Percentiles rank a stretch among this genome's conserved stretches.
phyloP scores from a whole-genome alignment of 2,113 vertebrate genomes.

The Telmatochromis sp. region DNA sequence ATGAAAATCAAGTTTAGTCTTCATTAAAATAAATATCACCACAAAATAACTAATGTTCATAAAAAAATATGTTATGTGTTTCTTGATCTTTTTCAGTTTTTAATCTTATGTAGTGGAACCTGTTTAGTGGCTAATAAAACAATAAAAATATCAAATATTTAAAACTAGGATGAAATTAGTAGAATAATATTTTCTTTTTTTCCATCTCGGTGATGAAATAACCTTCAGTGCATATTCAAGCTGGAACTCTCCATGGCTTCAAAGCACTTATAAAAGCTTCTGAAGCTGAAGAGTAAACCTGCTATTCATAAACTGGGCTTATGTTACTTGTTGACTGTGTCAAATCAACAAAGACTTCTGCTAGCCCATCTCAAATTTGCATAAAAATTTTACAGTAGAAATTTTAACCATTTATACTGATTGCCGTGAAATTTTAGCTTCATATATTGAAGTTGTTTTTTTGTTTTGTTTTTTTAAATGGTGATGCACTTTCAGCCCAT shows the following conservation, averaged over 20 bases:
- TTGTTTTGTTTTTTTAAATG: not conserved
- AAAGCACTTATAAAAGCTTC: not conserved
- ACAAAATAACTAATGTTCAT: not conserved
- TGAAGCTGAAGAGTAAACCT: not conserved
- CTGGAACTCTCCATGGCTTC: not conserved
- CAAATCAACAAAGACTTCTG: not conserved
- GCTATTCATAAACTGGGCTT: not conserved
- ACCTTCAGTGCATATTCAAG: not conserved
- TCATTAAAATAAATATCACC: not conserved
- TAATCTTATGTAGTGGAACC: not conserved
- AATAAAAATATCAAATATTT: not conserved
- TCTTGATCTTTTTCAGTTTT: not conserved
- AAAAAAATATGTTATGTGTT: not conserved
- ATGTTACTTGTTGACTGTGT: not conserved
- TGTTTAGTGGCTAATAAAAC: not conserved
- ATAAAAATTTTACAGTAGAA: accelerated
- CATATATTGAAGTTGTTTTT: accelerated
- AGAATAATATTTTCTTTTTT: not conserved
- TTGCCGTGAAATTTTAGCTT: not conserved
- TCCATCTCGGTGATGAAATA: not conserved
- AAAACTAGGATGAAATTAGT: not conserved
- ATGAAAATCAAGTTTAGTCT: not conserved
- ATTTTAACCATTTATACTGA: not conserved
- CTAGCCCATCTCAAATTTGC: not conserved
- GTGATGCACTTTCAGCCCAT: not conserved